Evolutionary conservation across 2,113 vertebrate genomes (phyloP).

Genomic region (Thunnus maccoyii): DNA sequence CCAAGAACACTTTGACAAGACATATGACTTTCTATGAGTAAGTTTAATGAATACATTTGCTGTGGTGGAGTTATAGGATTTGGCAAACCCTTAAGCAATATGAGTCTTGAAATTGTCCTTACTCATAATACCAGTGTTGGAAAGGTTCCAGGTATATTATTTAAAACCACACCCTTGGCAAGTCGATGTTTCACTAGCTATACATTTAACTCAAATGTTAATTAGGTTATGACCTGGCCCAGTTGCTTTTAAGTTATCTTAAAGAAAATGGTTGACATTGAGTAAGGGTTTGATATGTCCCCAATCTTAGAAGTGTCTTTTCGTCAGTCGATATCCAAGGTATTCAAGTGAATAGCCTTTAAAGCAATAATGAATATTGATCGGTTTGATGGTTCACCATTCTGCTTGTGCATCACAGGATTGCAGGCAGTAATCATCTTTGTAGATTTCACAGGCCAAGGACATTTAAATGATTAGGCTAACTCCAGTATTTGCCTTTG

Average conservation of each 20-base stretch:
- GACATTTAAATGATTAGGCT: neutral
- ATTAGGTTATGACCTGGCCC: neutral
- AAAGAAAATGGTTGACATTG: neutral
- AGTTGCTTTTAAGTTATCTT: neutral
- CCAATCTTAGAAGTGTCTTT: neutral
- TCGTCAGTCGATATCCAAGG: neutral
- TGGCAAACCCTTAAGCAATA: neutral
- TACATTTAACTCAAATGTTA: constrained; percentile 23
- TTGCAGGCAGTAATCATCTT: neutral
- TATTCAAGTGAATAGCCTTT: neutral
- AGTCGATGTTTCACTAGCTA: constrained; percentile 11
- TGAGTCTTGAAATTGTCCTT: neutral
- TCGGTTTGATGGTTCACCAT: neutral
- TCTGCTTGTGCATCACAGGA: neutral
- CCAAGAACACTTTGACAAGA: neutral
- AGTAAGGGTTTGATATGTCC: neutral
- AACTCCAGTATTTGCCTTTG: neutral
- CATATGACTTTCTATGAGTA: neutral
- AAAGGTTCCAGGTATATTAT: constrained; percentile 13
- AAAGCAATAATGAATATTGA: neutral
- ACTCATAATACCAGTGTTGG: neutral
- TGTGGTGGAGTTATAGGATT: neutral
- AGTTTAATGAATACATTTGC: neutral
- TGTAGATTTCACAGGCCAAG: neutral
- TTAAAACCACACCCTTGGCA: constrained; percentile 38